phyloP scores from a whole-genome alignment of 2,888 invertebrate genomes.

The Eulithis prunata region DNA sequence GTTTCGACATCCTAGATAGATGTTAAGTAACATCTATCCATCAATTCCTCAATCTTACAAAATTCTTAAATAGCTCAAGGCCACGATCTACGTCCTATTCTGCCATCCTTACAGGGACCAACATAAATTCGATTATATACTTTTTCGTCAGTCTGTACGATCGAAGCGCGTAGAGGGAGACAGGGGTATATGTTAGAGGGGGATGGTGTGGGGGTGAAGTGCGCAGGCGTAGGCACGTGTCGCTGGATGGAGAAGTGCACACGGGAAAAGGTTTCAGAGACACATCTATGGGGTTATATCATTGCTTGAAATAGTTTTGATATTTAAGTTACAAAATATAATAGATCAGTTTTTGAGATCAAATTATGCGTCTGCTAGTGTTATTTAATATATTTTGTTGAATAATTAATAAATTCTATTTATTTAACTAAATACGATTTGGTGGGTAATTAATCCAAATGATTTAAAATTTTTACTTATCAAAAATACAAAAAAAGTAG shows the following conservation, averaged over 20 bases:
- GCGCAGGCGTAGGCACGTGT: slow-evolving; percentile 81
- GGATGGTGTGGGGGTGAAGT: slow-evolving; percentile 43
- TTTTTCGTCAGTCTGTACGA: slow-evolving; percentile 81
- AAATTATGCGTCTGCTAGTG: no score
- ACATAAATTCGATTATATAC: slow-evolving; percentile 81
- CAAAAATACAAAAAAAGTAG: neutral
- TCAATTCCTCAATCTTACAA: slow-evolving; percentile 4
- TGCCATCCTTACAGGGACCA: slow-evolving; percentile 63
- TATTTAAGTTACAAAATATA: no score
- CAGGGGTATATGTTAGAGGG: slow-evolving; percentile 53
- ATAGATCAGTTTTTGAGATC: no score
- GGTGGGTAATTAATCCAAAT: no score
- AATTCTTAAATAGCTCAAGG: slow-evolving; percentile 58
- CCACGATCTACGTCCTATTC: slow-evolving; percentile 46
- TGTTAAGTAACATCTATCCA: neutral
- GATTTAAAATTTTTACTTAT: no score
- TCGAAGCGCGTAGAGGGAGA: slow-evolving; percentile 73
- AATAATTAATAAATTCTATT: no score
- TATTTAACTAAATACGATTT: no score
- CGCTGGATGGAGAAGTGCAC: slow-evolving; percentile 48
- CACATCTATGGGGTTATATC: slow-evolving; percentile 47
- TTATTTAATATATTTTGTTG: no score
- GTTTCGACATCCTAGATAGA: neutral
- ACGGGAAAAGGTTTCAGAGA: slow-evolving; percentile 46
- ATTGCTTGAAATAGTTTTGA: neutral